Evolutionary conservation across 2,888 invertebrate species (phyloP).

Genomic region (Halictus quadricinctus): DNA sequence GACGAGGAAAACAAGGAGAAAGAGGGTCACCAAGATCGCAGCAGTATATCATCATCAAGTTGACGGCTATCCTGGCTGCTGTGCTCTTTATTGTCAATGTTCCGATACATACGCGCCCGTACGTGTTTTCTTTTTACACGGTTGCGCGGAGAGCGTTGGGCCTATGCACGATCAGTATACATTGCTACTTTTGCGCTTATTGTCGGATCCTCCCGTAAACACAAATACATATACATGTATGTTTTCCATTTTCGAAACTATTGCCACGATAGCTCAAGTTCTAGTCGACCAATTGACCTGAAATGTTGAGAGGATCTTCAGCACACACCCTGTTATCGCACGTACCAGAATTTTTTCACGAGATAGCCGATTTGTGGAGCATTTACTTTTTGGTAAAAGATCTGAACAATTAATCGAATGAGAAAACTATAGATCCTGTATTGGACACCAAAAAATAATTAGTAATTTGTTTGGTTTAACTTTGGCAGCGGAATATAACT

Average conservation of each 20-base stretch:
- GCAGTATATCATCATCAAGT: slow-evolving; percentile 81
- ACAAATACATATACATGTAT: too few species aligned
- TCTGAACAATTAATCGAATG: too few species aligned
- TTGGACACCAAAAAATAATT: background rate
- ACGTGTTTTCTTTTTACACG: slow-evolving; percentile 11
- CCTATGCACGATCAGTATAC: background rate
- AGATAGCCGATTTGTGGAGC: too few species aligned
- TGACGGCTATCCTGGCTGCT: slow-evolving; percentile 73
- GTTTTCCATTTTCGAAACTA: background rate
- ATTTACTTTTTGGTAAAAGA: too few species aligned
- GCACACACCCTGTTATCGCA: too few species aligned
- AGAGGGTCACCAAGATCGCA: slow-evolving; percentile 77
- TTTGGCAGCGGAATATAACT: background rate
- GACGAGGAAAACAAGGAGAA: slow-evolving; percentile 56
- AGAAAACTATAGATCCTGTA: too few species aligned
- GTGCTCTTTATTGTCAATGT: slow-evolving; percentile 47
- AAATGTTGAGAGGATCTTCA: too few species aligned
- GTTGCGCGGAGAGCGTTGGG: background rate
- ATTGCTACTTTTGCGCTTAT: background rate
- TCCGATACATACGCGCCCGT: slow-evolving; percentile 3
- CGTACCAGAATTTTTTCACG: too few species aligned
- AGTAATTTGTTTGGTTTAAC: background rate
- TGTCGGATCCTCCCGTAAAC: background rate
- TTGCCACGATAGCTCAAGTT: too few species aligned
- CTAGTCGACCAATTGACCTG: background rate